These are phyloP conservation scores for Motacilla tschutschensis DNA, from an alignment of 2,113 vertebrate species.

Conservation along the genomic window DNA sequence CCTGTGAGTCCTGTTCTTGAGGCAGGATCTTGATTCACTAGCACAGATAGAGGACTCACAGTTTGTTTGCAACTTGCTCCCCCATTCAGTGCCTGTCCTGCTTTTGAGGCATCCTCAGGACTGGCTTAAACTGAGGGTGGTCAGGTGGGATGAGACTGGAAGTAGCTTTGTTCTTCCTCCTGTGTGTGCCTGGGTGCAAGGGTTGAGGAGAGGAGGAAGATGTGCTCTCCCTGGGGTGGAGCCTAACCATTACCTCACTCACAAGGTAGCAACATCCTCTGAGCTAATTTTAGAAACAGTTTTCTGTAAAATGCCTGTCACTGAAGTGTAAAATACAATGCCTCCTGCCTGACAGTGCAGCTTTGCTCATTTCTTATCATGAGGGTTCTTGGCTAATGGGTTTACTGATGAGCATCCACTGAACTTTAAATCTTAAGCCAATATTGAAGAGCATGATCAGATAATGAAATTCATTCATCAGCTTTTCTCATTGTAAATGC, in stretches of 20 bases:
- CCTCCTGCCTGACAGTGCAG: background rate
- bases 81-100: background rate
- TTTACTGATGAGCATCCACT: background rate
- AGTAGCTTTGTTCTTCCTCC: background rate
- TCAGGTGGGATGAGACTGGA: background rate
- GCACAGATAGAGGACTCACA: background rate
- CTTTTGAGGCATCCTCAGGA: background rate
- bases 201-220: background rate
- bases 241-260: background rate
- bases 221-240: fast-evolving
- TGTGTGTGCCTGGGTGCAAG: background rate
- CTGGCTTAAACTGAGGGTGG: fast-evolving
- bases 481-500: background rate
- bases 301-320: background rate
- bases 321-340: background rate
- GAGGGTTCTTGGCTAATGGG: background rate
- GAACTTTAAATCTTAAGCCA: background rate
- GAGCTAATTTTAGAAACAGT: background rate
- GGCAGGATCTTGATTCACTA: background rate
- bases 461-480: background rate
- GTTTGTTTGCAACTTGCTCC: background rate
- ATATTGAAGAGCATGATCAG: background rate
- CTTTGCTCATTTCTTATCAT: background rate
- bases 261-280: background rate
- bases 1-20: background rate